phyloP scores from a whole-genome alignment of 2,113 vertebrate genomes.

The Hippocampus zosterae region DNA sequence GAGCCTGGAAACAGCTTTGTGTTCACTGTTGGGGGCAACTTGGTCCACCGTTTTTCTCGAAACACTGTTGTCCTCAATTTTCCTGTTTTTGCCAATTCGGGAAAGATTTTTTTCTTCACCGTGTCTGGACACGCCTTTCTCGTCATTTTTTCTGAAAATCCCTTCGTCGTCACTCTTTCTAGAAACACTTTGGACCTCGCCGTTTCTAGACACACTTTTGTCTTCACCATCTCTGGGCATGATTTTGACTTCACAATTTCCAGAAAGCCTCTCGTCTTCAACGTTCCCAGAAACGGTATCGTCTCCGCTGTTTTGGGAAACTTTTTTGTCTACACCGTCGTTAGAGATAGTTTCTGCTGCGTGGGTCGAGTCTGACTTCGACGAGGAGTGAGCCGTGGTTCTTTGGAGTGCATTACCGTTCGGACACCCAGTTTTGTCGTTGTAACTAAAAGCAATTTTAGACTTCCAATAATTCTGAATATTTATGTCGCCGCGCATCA shows the following conservation, averaged over 20 bases:
- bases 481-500: conserved; percentile 50
- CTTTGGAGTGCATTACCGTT: conserved; percentile 22
- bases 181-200: background rate
- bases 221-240: background rate
- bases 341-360: background rate
- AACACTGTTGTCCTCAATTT: background rate
- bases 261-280: background rate
- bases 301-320: background rate
- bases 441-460: conserved; percentile 7
- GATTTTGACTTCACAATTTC: background rate
- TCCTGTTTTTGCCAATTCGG: background rate
- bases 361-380: conserved; percentile 14
- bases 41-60: background rate
- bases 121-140: background rate
- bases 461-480: conserved; percentile 25
- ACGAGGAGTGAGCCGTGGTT: background rate
- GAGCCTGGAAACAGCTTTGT: background rate
- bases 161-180: background rate
- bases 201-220: background rate
- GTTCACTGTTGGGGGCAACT: background rate
- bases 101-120: background rate
- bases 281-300: background rate
- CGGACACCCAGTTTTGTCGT: conserved; percentile 11
- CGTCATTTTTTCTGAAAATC: background rate
- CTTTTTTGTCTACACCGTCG: background rate